These are phyloP conservation scores for Aplochiton taeniatus DNA, from an alignment of 2,797 vertebrate genomes.

Conservation along the genomic window DNA sequence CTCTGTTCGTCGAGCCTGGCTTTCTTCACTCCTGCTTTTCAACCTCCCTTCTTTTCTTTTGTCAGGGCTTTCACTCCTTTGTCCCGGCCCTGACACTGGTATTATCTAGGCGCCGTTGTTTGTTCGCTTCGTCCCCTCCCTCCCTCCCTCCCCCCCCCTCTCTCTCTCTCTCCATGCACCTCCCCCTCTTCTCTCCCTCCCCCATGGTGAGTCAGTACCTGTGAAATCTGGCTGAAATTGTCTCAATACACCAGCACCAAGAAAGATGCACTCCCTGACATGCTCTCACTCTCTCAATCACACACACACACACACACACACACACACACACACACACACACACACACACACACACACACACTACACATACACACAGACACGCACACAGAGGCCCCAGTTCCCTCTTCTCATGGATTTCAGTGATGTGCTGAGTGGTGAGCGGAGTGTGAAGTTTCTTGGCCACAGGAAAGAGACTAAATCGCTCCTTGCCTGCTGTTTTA, in stretches of 20 bases:
- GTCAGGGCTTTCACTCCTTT: constrained; percentile 34
- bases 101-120: constrained; percentile 36
- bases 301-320: constrained; percentile 11
- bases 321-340: background rate
- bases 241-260: too few relatives aligned
- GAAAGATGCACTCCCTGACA: too few relatives aligned
- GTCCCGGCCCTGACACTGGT: constrained; percentile 24
- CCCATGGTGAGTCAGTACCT: constrained; percentile 22
- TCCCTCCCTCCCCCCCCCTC: background rate
- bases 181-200: constrained; percentile 17
- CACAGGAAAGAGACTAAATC: constrained; percentile 3
- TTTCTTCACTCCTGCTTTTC: constrained; percentile 19
- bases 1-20: constrained; percentile 9
- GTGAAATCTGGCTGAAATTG: background rate
- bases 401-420: constrained; percentile 3
- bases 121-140: constrained; percentile 17
- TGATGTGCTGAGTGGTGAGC: background rate
- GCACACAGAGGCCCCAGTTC: constrained; percentile 6
- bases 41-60: constrained; percentile 9
- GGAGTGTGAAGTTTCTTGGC: constrained; percentile 21
- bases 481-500: background rate
- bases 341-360: constrained; percentile 9
- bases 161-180: background rate
- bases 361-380: too few relatives aligned
- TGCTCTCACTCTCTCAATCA: background rate